Evolutionary conservation across 2,888 invertebrate genomes (phyloP).

Genomic region (Parelbella ahira): DNA sequence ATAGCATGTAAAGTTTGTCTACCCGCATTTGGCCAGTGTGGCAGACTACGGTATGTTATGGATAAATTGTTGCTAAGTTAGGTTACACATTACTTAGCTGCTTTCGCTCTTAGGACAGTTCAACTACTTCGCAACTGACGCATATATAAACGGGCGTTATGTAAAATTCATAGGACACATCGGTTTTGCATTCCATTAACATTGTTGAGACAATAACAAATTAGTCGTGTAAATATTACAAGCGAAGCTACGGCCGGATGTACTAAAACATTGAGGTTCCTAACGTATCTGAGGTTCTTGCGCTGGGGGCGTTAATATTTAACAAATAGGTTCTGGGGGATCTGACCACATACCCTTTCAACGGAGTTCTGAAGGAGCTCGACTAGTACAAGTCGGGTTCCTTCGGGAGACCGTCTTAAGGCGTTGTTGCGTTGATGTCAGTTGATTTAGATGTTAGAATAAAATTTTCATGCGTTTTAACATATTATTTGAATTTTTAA

Average conservation of each 20-base stretch:
- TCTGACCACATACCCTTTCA: slow-evolving; percentile 74
- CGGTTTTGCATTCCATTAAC: slow-evolving; percentile 9
- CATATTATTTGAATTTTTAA: too few species aligned
- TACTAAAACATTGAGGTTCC: slow-evolving; percentile 19
- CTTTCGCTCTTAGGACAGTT: too few species aligned
- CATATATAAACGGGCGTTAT: too few species aligned
- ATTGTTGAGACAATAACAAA: slow-evolving; percentile 21
- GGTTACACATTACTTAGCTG: too few species aligned
- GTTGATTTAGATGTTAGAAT: not conserved
- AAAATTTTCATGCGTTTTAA: too few species aligned
- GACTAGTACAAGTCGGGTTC: slow-evolving; percentile 47
- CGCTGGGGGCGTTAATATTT: slow-evolving; percentile 56
- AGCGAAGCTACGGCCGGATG: slow-evolving; percentile 12
- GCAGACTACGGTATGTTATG: too few species aligned
- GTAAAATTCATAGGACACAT: slow-evolving; percentile 4
- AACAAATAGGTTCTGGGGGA: slow-evolving; percentile 67
- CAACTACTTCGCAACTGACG: too few species aligned
- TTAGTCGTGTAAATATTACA: slow-evolving; percentile 18
- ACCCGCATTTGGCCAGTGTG: too few species aligned
- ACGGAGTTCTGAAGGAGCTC: slow-evolving; percentile 35
- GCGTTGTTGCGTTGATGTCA: slow-evolving; percentile 3
- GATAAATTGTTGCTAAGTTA: too few species aligned
- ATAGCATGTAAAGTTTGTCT: too few species aligned
- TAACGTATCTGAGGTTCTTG: slow-evolving; percentile 41
- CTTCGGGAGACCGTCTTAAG: slow-evolving; percentile 16